Evolutionary conservation across 1,140 invertebrate genomes (phyloP).

Genomic region (Drosophila navojoa): DNA sequence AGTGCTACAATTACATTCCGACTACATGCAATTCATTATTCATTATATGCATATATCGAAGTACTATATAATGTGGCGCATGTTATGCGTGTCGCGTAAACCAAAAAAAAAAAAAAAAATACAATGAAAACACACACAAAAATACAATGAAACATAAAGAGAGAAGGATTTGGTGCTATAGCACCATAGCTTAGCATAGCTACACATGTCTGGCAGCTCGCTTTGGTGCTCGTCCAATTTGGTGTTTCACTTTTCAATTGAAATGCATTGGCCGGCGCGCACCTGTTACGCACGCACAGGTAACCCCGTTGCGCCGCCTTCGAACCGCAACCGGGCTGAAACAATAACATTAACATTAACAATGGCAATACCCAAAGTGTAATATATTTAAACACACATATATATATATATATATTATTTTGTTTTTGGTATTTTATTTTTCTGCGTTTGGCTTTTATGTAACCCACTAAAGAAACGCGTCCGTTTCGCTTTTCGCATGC

Average conservation of each 20-base stretch:
- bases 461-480: slow-evolving; percentile 10
- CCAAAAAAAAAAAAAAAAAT: too few relatives aligned
- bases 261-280: slow-evolving; percentile 38
- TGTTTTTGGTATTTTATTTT: slow-evolving; percentile 27
- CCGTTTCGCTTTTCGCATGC: slow-evolving; percentile 45
- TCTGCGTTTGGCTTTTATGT: slow-evolving; percentile 34
- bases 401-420: slow-evolving; percentile 16
- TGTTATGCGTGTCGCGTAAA: slow-evolving; percentile 30
- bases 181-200: too few relatives aligned
- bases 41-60: not conserved
- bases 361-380: slow-evolving; percentile 39
- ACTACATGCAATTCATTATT: slow-evolving; percentile 23
- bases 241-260: slow-evolving; percentile 49
- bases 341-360: slow-evolving; percentile 47
- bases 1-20: slow-evolving; percentile 41
- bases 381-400: slow-evolving; percentile 42
- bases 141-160: not conserved
- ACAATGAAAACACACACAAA: too few relatives aligned
- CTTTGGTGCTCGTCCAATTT: slow-evolving; percentile 22
- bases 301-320: not conserved
- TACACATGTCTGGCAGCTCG: slow-evolving; percentile 2
- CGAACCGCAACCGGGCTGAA: slow-evolving; percentile 32
- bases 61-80: not conserved
- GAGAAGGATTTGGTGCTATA: not conserved
- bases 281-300: slow-evolving; percentile 45